Conservation (phyloP, 1,140 invertebrate genomes). For the Drosophila pruinosa region DNA sequence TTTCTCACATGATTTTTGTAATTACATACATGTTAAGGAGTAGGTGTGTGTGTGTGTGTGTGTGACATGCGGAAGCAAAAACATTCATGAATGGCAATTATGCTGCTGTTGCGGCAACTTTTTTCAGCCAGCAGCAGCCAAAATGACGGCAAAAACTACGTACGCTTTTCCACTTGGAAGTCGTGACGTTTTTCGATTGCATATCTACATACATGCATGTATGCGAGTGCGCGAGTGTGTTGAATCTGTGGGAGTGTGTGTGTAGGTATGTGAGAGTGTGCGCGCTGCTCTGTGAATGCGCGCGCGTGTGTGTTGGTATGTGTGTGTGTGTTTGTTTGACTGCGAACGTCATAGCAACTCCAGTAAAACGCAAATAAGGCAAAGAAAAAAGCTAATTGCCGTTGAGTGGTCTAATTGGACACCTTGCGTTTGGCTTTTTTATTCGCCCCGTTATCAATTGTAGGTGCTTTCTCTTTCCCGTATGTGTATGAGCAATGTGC, state of each 20-base stretch:
- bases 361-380: conserved; percentile 75
- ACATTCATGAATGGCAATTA: conserved; percentile 79
- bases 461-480: conserved; percentile 54
- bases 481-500: conserved; percentile 17
- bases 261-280: conserved; percentile 30
- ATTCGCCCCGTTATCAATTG: conserved; percentile 66
- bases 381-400: conserved; percentile 69
- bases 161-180: conserved; percentile 77
- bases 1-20: conserved; percentile 29
- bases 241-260: conserved; percentile 20
- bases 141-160: conserved; percentile 58
- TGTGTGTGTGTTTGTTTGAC: conserved; percentile 32
- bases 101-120: conserved; percentile 55
- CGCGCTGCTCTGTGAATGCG: conserved; percentile 33
- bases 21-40: background rate
- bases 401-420: conserved; percentile 77
- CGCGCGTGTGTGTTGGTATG: conserved; percentile 6
- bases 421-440: conserved; percentile 66
- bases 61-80: conserved; percentile 71
- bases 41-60: conserved; percentile 16
- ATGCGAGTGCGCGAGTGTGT: background rate
- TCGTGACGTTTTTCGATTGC: conserved; percentile 73
- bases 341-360: conserved; percentile 73
- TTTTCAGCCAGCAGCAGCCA: conserved; percentile 50
- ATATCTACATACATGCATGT: conserved; percentile 17